Evolutionary conservation across 2,888 invertebrate genomes (phyloP), one percentile per base, ranked within the genome.

Genomic region (Pandemis heparana): DNA sequence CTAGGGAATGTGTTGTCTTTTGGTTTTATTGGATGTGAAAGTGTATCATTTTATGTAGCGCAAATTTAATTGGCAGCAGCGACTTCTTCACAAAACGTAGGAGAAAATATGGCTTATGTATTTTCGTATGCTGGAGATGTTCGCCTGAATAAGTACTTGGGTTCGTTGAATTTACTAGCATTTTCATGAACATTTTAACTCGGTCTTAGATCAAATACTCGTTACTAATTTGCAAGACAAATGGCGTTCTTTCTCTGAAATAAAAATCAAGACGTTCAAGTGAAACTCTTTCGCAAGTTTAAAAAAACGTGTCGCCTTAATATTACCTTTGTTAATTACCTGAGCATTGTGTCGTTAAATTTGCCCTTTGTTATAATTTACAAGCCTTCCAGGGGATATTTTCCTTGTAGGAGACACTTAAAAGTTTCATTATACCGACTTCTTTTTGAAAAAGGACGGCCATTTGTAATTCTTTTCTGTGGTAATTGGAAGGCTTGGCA

Each of bases 281-380:
- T 18, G 48, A 73, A 65, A 53, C 56, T 51, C 51, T 70, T 65
- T 53, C 43, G 43, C n/a, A 51, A 73, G 32, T 73, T 71, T 74
- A 65, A 67, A 69, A 69, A 74, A 65, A 65, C 70, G 74, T 70
- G 74, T 74, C 61, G 69, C 70, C 74, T 73, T 73, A 69, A 60
- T 69, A 73, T 68, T 72, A 72, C 67, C 67, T 63, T 69, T 53
- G 67, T 74, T 74, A 74, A 74, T 74, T 74, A 74, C 41, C 53
- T 51, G 65, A 53, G 61, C 74, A 65, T 61, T 70, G 59, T 65
- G 65, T 65, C 73, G 64, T 65, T 14, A 64, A 74, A 70, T 70
- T 65, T 70, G 65, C 51, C 64, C 60, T 74, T 70, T 70, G 74
- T 74, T 70, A 38, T 61, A 70, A 69, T 61, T 65, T 70, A 69